A percentile compares a stretch with the other conserved stretches of the same genome.
These are phyloP conservation scores for Ictalurus furcatus DNA, from an alignment of 2,113 vertebrate genomes.

Conservation along the genomic window DNA sequence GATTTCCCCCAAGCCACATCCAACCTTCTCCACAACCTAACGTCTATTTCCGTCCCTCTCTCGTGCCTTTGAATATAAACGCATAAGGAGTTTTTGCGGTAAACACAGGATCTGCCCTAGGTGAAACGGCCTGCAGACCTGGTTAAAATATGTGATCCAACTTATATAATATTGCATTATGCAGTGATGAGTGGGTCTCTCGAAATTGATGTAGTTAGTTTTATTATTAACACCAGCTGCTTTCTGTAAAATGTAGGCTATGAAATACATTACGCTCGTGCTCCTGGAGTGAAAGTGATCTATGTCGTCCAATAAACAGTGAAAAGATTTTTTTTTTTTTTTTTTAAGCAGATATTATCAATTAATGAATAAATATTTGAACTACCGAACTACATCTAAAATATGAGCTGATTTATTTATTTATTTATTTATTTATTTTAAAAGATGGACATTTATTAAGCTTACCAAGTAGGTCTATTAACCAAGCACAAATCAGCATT, in stretches of 20 bases:
- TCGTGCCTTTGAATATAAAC: constrained; percentile 51
- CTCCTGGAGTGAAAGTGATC: no score
- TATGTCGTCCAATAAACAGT: background rate
- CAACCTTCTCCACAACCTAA: constrained; percentile 59
- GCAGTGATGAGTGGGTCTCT: background rate
- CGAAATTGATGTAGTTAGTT: background rate
- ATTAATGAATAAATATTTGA: background rate
- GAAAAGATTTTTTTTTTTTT: background rate
- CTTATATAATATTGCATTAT: background rate
- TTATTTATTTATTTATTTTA: no score
- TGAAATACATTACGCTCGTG: background rate
- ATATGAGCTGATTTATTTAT: background rate
- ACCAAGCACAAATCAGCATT: background rate
- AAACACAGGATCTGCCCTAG: constrained; percentile 54
- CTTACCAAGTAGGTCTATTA: background rate
- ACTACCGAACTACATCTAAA: background rate
- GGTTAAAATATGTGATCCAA: constrained; percentile 23
- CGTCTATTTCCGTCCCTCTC: constrained; percentile 49
- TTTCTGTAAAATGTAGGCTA: background rate
- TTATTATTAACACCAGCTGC: background rate
- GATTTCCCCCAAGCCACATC: constrained; percentile 67
- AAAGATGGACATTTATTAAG: background rate
- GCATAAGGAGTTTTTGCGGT: constrained; percentile 4
- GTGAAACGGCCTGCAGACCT: constrained; percentile 58
- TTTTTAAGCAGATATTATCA: background rate